phyloP scores from a whole-genome alignment of 2,113 vertebrate genomes.

The Platysternon megacephalum region DNA sequence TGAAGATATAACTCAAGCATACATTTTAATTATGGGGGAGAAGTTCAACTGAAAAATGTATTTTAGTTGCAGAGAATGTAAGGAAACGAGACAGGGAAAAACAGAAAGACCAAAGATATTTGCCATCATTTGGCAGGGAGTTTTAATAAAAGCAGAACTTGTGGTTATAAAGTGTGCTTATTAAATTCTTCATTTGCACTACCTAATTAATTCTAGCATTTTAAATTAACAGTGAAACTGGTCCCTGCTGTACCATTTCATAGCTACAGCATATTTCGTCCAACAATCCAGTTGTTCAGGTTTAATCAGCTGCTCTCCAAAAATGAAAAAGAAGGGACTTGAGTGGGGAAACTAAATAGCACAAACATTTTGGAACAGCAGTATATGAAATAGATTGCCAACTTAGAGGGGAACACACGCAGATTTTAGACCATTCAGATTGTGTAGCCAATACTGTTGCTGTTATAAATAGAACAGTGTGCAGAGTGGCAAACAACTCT shows the following conservation, averaged over 20 bases:
- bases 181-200: constrained; percentile 88
- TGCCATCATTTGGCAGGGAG: constrained; percentile 77
- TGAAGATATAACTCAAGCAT: constrained; percentile 71
- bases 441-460: not conserved
- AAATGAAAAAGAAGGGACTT: constrained; percentile 62
- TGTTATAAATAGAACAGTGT: not conserved
- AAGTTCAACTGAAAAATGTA: not conserved
- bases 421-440: not conserved
- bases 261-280: constrained; percentile 81
- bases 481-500: not conserved
- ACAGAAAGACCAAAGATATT: constrained; percentile 70
- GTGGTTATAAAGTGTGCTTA: constrained; percentile 87
- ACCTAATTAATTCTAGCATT: constrained; percentile 90
- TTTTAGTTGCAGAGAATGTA: constrained; percentile 69
- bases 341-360: not conserved
- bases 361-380: not conserved
- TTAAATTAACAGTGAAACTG: constrained; percentile 89
- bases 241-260: constrained; percentile 86
- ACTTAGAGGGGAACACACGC: not conserved
- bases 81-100: constrained; percentile 68
- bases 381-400: not conserved
- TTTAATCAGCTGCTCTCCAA: constrained; percentile 83
- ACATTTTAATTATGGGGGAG: constrained; percentile 71
- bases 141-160: constrained; percentile 87
- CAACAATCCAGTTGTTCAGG: constrained; percentile 82